Conservation (phyloP, 2,888 invertebrate genomes). For the Lutraria lutraria region DNA sequence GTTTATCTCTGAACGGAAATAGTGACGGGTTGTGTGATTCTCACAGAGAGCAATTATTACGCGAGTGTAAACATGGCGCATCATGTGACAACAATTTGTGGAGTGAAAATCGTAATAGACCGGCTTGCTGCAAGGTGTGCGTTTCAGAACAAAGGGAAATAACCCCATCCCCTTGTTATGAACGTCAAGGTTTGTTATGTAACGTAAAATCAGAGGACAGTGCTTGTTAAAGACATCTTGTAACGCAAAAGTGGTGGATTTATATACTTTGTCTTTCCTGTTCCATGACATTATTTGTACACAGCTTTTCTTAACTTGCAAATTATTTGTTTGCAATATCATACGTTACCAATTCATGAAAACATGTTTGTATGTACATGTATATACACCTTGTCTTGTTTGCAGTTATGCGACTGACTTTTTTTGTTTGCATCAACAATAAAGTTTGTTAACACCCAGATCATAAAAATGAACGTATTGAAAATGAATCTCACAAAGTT, state of each 20-base stretch:
- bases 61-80: not conserved
- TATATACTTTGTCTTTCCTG: not conserved
- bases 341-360: too few species aligned
- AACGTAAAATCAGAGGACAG: constrained; percentile 31
- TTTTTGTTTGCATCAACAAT: too few species aligned
- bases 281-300: not conserved
- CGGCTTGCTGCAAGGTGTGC: constrained; percentile 44
- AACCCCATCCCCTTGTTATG: constrained; percentile 25
- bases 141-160: constrained; percentile 36
- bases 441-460: too few species aligned
- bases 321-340: not conserved
- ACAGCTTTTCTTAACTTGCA: not conserved
- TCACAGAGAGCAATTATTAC: constrained; percentile 30
- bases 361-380: too few species aligned
- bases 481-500: too few species aligned
- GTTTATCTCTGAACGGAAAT: constrained; percentile 45
- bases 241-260: not conserved
- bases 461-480: too few species aligned
- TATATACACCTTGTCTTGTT: too few species aligned
- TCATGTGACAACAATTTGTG: constrained; percentile 26
- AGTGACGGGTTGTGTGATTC: constrained; percentile 37
- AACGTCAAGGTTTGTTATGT: constrained; percentile 30
- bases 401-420: too few species aligned
- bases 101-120: constrained; percentile 37
- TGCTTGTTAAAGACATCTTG: constrained; percentile 7